Percentiles rank a stretch among this genome's conserved stretches.
These are phyloP conservation scores for Eilema depressum DNA, from an alignment of 2,888 invertebrate genomes.

Conservation along the genomic window DNA sequence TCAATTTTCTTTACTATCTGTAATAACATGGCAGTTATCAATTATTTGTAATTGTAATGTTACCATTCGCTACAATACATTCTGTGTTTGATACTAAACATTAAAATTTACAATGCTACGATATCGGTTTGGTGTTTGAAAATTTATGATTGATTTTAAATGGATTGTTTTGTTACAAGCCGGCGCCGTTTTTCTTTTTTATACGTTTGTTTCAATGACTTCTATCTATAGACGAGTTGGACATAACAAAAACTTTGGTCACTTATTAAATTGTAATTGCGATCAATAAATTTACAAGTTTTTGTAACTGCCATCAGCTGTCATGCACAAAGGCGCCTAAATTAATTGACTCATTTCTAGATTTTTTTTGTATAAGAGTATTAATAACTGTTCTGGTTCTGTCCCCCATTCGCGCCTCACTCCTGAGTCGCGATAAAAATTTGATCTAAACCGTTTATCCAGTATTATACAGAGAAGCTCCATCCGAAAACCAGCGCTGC, in stretches of 20 bases:
- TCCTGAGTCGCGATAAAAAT: too few relatives aligned
- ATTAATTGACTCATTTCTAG: background rate
- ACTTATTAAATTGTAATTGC: background rate
- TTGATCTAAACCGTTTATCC: too few relatives aligned
- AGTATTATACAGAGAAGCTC: too few relatives aligned
- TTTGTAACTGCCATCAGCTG: background rate
- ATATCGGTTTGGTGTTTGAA: conserved; percentile 34
- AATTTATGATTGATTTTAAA: conserved; percentile 27
- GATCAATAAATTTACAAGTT: background rate
- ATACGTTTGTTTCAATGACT: background rate
- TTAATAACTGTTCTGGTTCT: too few relatives aligned
- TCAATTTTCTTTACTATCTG: conserved; percentile 69
- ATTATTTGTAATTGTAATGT: conserved; percentile 59
- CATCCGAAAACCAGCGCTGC: too few relatives aligned
- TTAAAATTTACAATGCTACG: conserved; percentile 47
- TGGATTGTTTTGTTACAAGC: background rate
- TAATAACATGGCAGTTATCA: conserved; percentile 67
- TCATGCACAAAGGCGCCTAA: background rate
- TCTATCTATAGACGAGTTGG: too few relatives aligned
- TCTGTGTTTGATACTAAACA: conserved; percentile 40
- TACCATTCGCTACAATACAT: conserved; percentile 46
- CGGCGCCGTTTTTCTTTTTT: background rate
- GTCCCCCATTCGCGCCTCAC: too few relatives aligned
- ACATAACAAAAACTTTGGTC: background rate
- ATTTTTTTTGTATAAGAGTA: too few relatives aligned